A percentile compares a stretch with the other conserved stretches of the same genome.
These are phyloP conservation scores for Sminthurides aquaticus DNA, from an alignment of 2,888 invertebrate species.

Conservation along the genomic window DNA sequence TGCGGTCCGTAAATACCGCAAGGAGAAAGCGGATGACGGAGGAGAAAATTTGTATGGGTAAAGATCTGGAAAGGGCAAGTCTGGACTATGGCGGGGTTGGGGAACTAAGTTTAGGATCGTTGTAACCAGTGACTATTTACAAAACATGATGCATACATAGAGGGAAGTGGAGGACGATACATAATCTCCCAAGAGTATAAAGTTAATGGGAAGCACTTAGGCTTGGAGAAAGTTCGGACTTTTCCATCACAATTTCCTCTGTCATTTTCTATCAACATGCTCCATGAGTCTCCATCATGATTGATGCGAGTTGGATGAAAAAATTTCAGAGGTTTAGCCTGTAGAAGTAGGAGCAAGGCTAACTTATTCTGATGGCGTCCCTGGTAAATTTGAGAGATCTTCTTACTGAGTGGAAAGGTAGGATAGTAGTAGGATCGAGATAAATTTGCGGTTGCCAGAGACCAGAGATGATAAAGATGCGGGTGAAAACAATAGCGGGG, in stretches of 20 bases:
- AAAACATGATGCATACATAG: not conserved
- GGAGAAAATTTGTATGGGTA: too few relatives aligned
- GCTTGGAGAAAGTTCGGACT: constrained; percentile 27
- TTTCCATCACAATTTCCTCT: constrained; percentile 35
- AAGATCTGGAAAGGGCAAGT: too few relatives aligned
- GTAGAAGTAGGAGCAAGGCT: not conserved
- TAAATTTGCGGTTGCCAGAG: not conserved
- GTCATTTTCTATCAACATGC: constrained; percentile 33
- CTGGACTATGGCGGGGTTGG: too few relatives aligned
- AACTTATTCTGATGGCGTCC: not conserved
- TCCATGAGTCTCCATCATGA: constrained; percentile 21
- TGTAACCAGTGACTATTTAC: too few relatives aligned
- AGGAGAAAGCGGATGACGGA: too few relatives aligned
- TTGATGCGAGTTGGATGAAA: constrained; percentile 26
- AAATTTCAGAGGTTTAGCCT: constrained; percentile 12
- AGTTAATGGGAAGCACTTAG: constrained; percentile 36
- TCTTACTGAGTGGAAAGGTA: not conserved
- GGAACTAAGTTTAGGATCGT: too few relatives aligned
- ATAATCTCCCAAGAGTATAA: constrained; percentile 22
- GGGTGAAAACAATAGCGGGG: not conserved
- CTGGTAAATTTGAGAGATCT: not conserved
- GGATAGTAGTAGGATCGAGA: not conserved
- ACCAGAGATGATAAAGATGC: not conserved
- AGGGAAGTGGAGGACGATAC: not conserved
- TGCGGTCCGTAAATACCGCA: too few relatives aligned